Percentiles rank a stretch among this genome's conserved stretches.
These are phyloP conservation scores for Ceuthmochares aereus DNA, from an alignment of 2,113 vertebrate species.

Conservation along the genomic window DNA sequence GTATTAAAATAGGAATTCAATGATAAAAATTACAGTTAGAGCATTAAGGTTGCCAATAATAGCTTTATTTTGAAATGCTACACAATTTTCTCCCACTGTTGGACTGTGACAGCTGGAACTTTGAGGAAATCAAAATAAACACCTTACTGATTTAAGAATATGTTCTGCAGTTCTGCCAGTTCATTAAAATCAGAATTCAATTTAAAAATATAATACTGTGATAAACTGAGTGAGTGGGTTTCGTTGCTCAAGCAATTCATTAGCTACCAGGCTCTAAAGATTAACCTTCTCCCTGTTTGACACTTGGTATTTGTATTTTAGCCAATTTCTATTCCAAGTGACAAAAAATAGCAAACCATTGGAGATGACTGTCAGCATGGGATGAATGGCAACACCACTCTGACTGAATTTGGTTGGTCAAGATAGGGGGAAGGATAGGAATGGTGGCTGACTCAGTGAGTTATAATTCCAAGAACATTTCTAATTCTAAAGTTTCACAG, in stretches of 20 bases:
- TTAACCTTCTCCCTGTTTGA: not conserved
- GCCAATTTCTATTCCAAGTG: not conserved
- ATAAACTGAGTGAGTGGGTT: not conserved
- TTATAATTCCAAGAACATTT: not conserved
- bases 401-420: not conserved
- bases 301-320: not conserved
- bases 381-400: not conserved
- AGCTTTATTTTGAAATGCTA: not conserved
- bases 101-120: not conserved
- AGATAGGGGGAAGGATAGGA: not conserved
- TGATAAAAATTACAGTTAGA: not conserved
- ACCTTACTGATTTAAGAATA: not conserved
- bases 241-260: not conserved
- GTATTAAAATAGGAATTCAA: not conserved
- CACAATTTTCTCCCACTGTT: not conserved
- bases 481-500: not conserved
- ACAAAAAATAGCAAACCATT: not conserved
- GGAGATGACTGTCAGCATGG: not conserved
- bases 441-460: not conserved
- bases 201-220: not conserved
- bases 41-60: not conserved
- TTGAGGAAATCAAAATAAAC: slow-evolving; percentile 6
- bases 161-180: not conserved
- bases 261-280: not conserved
- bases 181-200: not conserved